These are phyloP conservation scores for Nixonia krombeini DNA, from an alignment of 1,140 invertebrate species.

Conservation along the genomic window DNA sequence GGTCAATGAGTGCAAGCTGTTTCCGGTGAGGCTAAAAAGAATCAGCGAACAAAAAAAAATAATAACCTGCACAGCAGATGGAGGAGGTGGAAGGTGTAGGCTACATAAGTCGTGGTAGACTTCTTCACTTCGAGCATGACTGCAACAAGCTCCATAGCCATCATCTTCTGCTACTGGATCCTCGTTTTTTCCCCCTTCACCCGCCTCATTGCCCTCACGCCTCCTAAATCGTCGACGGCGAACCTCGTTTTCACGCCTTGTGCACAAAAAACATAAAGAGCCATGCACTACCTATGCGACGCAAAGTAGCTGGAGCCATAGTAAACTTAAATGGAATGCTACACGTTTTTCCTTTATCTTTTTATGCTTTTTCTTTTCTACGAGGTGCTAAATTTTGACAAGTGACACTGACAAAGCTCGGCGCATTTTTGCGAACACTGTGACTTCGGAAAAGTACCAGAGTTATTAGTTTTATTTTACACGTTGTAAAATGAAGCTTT, in stretches of 20 bases:
- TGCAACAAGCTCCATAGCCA: conserved; percentile 78
- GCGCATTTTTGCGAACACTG: conserved; percentile 10
- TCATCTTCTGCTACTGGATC: conserved; percentile 71
- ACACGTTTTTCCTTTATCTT: not conserved
- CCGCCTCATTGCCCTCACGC: conserved; percentile 60
- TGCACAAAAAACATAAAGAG: conserved; percentile 66
- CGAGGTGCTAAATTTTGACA: too few relatives aligned
- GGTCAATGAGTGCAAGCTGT: conserved; percentile 35
- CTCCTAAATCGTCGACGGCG: conserved; percentile 63
- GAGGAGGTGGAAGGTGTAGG: conserved; percentile 70
- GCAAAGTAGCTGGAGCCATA: conserved; percentile 39
- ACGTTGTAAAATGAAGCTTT: not conserved
- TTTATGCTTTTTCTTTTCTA: conserved; percentile 10
- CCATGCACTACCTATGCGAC: conserved; percentile 66
- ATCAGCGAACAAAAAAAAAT: conserved; percentile 18
- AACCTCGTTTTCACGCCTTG: conserved; percentile 67
- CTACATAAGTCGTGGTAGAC: conserved; percentile 87
- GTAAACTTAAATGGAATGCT: conserved; percentile 21
- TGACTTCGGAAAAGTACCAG: conserved; percentile 39
- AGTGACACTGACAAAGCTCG: conserved; percentile 23
- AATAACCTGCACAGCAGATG: conserved; percentile 66
- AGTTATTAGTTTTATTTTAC: conserved; percentile 9
- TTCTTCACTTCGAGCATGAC: conserved; percentile 81
- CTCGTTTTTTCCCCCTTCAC: conserved; percentile 56
- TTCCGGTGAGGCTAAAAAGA: conserved; percentile 37